Evolutionary conservation across 2,797 vertebrate genomes (phyloP).

Genomic region (Austrolebias charrua): DNA sequence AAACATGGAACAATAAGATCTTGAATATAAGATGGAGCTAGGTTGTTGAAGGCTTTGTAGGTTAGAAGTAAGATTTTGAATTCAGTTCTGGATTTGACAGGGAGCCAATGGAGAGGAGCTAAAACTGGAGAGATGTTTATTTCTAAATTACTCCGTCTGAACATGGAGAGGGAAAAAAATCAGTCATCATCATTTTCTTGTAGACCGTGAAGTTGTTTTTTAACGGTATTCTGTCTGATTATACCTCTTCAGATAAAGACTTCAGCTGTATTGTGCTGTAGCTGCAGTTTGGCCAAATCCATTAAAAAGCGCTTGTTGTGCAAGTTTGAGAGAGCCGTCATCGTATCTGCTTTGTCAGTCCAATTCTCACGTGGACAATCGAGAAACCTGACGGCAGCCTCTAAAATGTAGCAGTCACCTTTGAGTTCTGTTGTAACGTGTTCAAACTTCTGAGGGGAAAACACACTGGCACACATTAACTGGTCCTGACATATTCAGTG

Average conservation of each 20-base stretch:
- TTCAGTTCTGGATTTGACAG: too few species aligned
- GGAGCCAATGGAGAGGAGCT: too few species aligned
- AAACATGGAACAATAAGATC: too few species aligned
- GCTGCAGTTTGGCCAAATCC: background rate
- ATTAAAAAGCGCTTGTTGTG: background rate
- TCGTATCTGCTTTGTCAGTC: too few species aligned
- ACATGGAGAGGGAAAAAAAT: background rate
- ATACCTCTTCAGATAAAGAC: too few species aligned
- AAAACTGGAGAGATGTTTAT: background rate
- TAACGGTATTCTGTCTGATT: background rate
- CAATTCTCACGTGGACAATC: too few species aligned
- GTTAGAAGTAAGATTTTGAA: too few species aligned
- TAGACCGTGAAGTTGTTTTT: background rate
- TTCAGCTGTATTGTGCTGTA: background rate
- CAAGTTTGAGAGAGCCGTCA: background rate
- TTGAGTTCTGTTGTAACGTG: background rate
- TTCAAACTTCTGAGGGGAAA: background rate
- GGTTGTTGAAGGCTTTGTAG: too few species aligned
- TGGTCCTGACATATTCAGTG: background rate
- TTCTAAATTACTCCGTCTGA: background rate
- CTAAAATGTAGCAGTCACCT: background rate
- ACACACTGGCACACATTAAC: background rate
- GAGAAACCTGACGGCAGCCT: too few species aligned
- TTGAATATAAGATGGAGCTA: too few species aligned
- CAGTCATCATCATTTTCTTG: background rate